Evolutionary conservation across 2,888 invertebrate genomes (phyloP), one percentile per base, ranked within the genome.

Genomic region (Mamestra brassicae): DNA sequence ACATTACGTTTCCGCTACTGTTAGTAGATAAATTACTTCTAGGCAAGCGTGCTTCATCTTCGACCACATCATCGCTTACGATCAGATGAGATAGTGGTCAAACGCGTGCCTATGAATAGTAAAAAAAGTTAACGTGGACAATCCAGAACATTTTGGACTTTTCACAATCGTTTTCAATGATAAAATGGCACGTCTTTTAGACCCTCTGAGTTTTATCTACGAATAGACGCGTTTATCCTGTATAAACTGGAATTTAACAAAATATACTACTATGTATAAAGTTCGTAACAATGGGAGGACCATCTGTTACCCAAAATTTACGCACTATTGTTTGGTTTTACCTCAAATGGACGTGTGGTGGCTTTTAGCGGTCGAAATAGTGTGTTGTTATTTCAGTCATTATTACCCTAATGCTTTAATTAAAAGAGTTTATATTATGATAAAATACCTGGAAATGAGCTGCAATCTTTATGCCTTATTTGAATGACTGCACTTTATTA

Each of bases 251-350:
- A 17, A 60, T 60, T 26, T n/a, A 62, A 62, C 62, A 62, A 62
- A 45, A 26, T 62, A 62, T 62, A 42, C 11, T 62, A 45, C 45
- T 26, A 6, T 45, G 45, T 45, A 26, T 61, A 45, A 26, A 55
- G 52, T 45, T 80, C 1, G 47, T 42, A 58, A 76, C 71, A 80
- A 76, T 63, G 26, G 54, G 8, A 42, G 38, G 42, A 70, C 62
- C 75, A 77, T 76, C 45, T 80, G 72, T 81, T 76, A 71, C 77
- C 76, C 55, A 57, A 64, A 81, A 80, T 81, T 34, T 76, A 81
- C 67, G 67, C 57, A 65, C 68, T 54, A 76, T 81, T 76, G 72
- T 80, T 79, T 26, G 54, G 54, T 50, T 63, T 26, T 45, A 81
- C 81, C 77, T 36, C 67, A 76, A 80, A 80, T 69, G 71, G 62